phyloP scores from a whole-genome alignment of 2,113 vertebrate species.

The Pungitius pungitius region DNA sequence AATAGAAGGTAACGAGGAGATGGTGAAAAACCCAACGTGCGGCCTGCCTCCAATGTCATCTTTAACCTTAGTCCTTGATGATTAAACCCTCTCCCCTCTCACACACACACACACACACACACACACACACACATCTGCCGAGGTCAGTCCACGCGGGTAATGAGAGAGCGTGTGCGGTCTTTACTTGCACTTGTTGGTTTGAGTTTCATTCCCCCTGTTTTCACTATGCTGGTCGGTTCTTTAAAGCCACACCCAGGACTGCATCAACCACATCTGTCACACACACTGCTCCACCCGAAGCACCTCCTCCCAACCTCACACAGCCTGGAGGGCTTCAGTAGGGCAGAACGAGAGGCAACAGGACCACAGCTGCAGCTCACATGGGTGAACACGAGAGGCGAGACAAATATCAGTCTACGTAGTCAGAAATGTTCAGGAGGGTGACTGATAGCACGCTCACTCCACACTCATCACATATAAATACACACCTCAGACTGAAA shows the following conservation, averaged over 20 bases:
- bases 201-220: conserved; percentile 30
- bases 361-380: conserved; percentile 9
- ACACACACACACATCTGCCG: conserved; percentile 12
- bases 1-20: conserved; percentile 49
- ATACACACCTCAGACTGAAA: conserved; percentile 57
- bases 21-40: conserved; percentile 47
- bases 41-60: conserved; percentile 33
- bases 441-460: conserved; percentile 22
- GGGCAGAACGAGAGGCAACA: conserved; percentile 7
- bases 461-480: conserved; percentile 48
- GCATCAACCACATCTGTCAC: conserved; percentile 41
- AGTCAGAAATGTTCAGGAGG: conserved; percentile 1
- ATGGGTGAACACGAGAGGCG: background rate
- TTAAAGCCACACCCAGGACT: conserved; percentile 10
- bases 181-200: conserved; percentile 20
- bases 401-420: background rate
- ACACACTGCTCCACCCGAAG: conserved; percentile 41
- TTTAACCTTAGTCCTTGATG: conserved; percentile 57
- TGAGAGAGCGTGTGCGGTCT: conserved; percentile 49
- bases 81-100: conserved; percentile 55
- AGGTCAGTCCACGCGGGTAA: conserved; percentile 63
- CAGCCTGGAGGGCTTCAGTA: conserved; percentile 28
- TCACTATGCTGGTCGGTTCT: conserved; percentile 34
- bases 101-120: background rate
- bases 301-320: conserved; percentile 25